Base-by-base conservation (phyloP, 2,888 invertebrate species). In the Lepidochitona cinerea region DNA sequence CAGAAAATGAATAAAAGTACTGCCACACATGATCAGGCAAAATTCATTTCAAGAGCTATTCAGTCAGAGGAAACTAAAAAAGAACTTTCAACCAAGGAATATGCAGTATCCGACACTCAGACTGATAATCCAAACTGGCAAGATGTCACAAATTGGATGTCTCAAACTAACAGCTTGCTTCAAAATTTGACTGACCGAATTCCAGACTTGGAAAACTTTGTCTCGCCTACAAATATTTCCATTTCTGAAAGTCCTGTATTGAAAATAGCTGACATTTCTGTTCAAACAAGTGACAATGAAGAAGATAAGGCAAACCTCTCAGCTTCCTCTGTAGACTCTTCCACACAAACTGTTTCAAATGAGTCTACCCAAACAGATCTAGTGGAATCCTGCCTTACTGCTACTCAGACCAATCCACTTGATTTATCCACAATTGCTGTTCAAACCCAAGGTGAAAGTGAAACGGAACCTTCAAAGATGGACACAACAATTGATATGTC, bases 81-180 rank as follows among this genome's bases (percentile, higher is more conserved):
- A 23, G 18, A 9, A 12, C 33, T 29, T 37, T 36, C 37, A 23
- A 36, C 53, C 18, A 69, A 52, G 7, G 52, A 69, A 32, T 53
- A 49, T n/a, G 23, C 49, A 4, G 23, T 49, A n/a, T 49, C 49
- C 18, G 26, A 59, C 14, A 59, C 7, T 29, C 59, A 29, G 29
- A 59, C 26, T 4, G 59, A 59, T 4, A 26, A 23, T 4, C 26
- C 59, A 23, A 49, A 49, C 32, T 49, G 18, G 32, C 36, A 53
- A 4, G 37, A 32, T 23, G 72, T 85, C 69, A 82, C 83, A 29
- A 78, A 81, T 33, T 70, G 85, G n/a, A 82, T 85, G 78, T 66
- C 81, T 37, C 84, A 85, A 75, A 83, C 83, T 23, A 84, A 81
- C 14, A 74, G 79, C 18, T 73, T 85, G 7, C 70, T 84, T 29